These are phyloP conservation scores for Selenia dentaria DNA, from an alignment of 2,888 invertebrate species.

Conservation along the genomic window DNA sequence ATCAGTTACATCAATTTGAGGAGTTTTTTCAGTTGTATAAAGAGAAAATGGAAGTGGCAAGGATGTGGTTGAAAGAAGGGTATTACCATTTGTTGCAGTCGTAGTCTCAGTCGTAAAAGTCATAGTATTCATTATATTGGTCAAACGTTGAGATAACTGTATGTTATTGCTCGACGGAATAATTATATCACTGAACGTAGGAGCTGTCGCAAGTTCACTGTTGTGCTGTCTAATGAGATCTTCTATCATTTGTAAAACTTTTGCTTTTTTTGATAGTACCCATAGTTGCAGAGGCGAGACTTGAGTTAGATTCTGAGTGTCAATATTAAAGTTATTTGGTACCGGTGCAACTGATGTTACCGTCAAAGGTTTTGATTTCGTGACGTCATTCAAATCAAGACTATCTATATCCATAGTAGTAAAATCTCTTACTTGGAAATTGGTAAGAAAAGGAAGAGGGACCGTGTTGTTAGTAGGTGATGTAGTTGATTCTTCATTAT, in stretches of 20 bases:
- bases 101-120: conserved; percentile 53
- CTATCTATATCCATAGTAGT: conserved; percentile 37
- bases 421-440: conserved; percentile 58
- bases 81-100: conserved; percentile 39
- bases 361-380: conserved; percentile 34
- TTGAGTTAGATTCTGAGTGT: conserved; percentile 55
- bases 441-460: conserved; percentile 65
- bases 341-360: conserved; percentile 35
- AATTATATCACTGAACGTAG: conserved; percentile 58
- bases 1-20: conserved; percentile 38
- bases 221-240: conserved; percentile 75
- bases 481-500: conserved; percentile 33
- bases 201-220: conserved; percentile 65
- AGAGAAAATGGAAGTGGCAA: conserved; percentile 42
- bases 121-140: conserved; percentile 70
- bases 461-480: conserved; percentile 49
- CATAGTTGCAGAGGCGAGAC: conserved; percentile 69
- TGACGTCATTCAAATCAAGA: conserved; percentile 28
- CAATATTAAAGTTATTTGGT: conserved; percentile 42
- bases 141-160: conserved; percentile 64
- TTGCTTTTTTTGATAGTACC: conserved; percentile 78
- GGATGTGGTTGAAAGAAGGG: conserved; percentile 38
- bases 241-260: conserved; percentile 79
- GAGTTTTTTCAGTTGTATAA: conserved; percentile 35
- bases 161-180: conserved; percentile 50